Evolutionary conservation across 1,140 invertebrate species (phyloP).

Genomic region (Drosophila pandora): DNA sequence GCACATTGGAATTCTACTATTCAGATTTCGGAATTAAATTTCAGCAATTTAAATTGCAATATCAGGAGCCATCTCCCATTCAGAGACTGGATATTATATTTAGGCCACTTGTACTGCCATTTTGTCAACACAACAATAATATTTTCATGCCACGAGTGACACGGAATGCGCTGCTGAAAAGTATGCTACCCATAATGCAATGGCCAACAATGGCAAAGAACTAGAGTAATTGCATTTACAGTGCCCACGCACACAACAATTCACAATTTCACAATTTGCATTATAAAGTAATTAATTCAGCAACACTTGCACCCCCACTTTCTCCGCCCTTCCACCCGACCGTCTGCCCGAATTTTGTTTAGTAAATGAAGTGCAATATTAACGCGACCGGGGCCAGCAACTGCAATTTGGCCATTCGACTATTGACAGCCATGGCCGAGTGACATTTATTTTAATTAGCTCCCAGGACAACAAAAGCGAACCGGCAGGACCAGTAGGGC

Average conservation of each 20-base stretch:
- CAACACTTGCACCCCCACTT: slow-evolving; percentile 4
- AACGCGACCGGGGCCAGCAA: slow-evolving; percentile 36
- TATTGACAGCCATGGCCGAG: slow-evolving; percentile 60
- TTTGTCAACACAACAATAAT: slow-evolving; percentile 35
- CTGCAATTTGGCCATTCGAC: slow-evolving; percentile 43
- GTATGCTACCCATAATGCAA: slow-evolving; percentile 70
- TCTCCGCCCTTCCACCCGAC: slow-evolving; percentile 10
- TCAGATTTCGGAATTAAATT: slow-evolving; percentile 5
- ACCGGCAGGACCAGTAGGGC: slow-evolving; percentile 8
- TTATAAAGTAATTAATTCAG: slow-evolving; percentile 78
- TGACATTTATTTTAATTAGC: slow-evolving; percentile 81
- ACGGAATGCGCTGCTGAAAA: slow-evolving; percentile 32
- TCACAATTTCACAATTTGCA: slow-evolving; percentile 47
- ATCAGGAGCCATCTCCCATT: slow-evolving; percentile 2
- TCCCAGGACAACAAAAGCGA: slow-evolving; percentile 24
- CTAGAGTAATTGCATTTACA: slow-evolving; percentile 69
- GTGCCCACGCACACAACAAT: slow-evolving; percentile 12
- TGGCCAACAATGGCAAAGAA: slow-evolving; percentile 63
- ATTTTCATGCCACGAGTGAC: slow-evolving; percentile 27
- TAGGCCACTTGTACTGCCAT: slow-evolving; percentile 29
- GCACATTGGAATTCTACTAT: neutral
- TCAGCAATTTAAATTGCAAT: slow-evolving; percentile 12
- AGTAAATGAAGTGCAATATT: slow-evolving; percentile 75
- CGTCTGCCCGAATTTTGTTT: slow-evolving; percentile 27
- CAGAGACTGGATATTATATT: slow-evolving; percentile 25